These are phyloP conservation scores for Cantharis rustica DNA, from an alignment of 2,888 invertebrate species.

Conservation along the genomic window DNA sequence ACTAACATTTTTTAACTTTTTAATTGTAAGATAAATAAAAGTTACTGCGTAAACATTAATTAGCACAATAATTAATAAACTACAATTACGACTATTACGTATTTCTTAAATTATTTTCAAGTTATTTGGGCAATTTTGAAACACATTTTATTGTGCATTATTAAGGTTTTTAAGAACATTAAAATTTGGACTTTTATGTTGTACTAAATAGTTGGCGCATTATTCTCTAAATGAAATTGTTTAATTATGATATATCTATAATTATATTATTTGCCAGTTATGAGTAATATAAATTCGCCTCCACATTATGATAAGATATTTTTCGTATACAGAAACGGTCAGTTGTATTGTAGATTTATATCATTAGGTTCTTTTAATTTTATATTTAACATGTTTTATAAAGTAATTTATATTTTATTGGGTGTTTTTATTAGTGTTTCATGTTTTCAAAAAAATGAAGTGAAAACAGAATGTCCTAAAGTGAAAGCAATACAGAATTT, in stretches of 20 bases:
- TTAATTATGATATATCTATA: neutral
- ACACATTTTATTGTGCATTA: too few species aligned
- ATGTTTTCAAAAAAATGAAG: conserved; percentile 57
- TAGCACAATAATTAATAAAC: too few species aligned
- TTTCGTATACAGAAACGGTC: neutral
- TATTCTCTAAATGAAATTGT: neutral
- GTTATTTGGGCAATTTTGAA: too few species aligned
- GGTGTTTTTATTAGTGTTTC: neutral
- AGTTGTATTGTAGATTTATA: neutral
- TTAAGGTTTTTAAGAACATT: too few species aligned
- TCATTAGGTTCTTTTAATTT: neutral
- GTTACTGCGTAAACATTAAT: too few species aligned
- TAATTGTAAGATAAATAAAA: too few species aligned
- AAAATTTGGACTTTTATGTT: too few species aligned
- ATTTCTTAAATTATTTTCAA: too few species aligned
- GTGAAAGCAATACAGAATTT: conserved; percentile 81
- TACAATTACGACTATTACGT: too few species aligned
- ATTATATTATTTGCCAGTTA: neutral
- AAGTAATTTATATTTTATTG: neutral
- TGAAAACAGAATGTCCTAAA: conserved; percentile 73
- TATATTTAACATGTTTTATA: conserved; percentile 8
- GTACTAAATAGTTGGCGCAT: neutral
- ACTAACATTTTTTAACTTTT: too few species aligned
- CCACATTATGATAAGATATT: conserved; percentile 7
- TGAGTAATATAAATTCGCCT: conserved; percentile 8